These are phyloP conservation scores for Brotula barbata DNA, from an alignment of 2,797 vertebrate species.

Conservation along the genomic window DNA sequence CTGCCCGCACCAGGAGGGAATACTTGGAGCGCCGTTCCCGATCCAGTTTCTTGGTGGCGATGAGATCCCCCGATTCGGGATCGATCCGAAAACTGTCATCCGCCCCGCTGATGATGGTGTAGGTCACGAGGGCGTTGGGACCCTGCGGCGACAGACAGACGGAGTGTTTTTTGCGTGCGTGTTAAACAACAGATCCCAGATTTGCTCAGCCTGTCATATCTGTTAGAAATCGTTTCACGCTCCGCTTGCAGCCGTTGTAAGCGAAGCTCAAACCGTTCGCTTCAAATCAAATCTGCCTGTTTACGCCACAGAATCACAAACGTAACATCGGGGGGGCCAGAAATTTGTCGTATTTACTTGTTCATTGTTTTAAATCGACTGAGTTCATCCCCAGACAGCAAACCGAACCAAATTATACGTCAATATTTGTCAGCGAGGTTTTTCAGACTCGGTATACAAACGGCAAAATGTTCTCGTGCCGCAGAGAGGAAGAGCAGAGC, in stretches of 20 bases:
- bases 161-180: background rate
- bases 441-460: background rate
- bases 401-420: conserved; percentile 10
- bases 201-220: background rate
- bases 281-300: background rate
- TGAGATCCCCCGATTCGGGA: conserved; percentile 93
- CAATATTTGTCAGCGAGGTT: conserved; percentile 9
- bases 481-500: conserved; percentile 9
- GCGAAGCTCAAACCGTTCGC: background rate
- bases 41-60: conserved; percentile 90
- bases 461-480: conserved; percentile 12
- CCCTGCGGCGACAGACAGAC: conserved; percentile 76
- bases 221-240: too few relatives aligned
- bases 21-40: conserved; percentile 93
- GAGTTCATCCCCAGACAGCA: background rate
- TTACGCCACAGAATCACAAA: conserved; percentile 1
- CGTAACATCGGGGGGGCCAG: background rate
- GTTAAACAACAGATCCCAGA: background rate
- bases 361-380: conserved; percentile 20
- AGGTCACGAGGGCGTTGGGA: conserved; percentile 94
- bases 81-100: conserved; percentile 96
- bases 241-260: background rate
- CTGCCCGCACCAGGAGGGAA: conserved; percentile 91
- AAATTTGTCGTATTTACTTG: conserved; percentile 8
- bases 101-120: conserved; percentile 94